Evolutionary conservation across 2,113 vertebrate species (phyloP), one percentile per base, ranked within the genome.

Genomic region (Myrmecobius fasciatus): DNA sequence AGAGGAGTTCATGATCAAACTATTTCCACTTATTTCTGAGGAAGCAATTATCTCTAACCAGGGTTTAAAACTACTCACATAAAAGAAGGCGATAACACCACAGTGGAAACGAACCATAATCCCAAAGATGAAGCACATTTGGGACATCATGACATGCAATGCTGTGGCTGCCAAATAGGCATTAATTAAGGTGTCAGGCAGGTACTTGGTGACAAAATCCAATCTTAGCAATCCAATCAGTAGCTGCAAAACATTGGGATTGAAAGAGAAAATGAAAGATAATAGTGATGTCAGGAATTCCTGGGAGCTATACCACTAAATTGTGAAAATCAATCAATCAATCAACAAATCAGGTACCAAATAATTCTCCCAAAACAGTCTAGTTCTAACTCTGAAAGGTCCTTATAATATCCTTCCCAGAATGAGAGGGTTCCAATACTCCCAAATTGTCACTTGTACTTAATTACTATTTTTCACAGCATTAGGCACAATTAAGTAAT

Each of bases 101-200:
- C 95, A 36, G 2, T 96, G 97, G 96, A 98, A 98, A 90, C 94
- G 96, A 92, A 98, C 90, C 83, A 94, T 75, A 49, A 98, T 5
- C 28, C 98, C 98, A 7, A 97, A 97, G 93, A 98, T 92, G 88
- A 83, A 98, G 7, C 96, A 95, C 88, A 98, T 51, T 96, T 98
- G 98, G 8, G 98, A 97, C 47, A 98, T 26, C 12, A 98, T 95
- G 67, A 98, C 47, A 48, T 96, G 97, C 11, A 98, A 2, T 0
- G 98, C 98, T 12, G 96, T 96, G 3, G 98, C 98, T 2, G 98
- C 91, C 94, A 98, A 97, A 94, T 97, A 98, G 24, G 98, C 98
- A 14, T 91, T 97, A 28, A 97, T 89, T 0, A 96, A 49, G 0
- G 98, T 96, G 54, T 98, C 98, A 0, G 97, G 98, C 31, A 98